A percentile compares a stretch with the other conserved stretches of the same genome.
Conservation (phyloP, 2,113 vertebrate genomes). For the Heterocephalus glaber region DNA sequence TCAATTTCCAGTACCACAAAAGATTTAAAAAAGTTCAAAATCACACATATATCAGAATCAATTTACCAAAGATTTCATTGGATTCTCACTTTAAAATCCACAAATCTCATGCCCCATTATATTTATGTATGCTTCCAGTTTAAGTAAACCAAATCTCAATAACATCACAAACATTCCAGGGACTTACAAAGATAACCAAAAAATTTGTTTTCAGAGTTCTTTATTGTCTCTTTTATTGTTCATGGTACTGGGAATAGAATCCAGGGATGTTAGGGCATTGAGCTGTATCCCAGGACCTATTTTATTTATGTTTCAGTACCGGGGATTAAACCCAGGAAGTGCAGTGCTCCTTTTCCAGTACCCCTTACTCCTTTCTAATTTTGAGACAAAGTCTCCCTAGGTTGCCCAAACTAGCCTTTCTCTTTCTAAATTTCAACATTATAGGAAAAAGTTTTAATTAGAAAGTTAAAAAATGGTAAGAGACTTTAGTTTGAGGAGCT, state of each 20-base stretch:
- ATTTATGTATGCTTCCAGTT: constrained; percentile 20
- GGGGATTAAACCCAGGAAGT: neutral
- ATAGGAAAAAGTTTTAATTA: neutral
- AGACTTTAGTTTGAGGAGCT: neutral
- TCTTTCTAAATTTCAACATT: neutral
- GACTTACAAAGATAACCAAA: neutral
- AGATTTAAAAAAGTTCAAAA: neutral
- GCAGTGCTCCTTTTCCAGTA: neutral
- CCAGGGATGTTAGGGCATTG: neutral
- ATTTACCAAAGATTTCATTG: constrained; percentile 54
- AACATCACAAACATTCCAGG: constrained; percentile 32
- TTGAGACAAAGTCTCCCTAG: neutral
- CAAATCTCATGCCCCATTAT: constrained; percentile 13
- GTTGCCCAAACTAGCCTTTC: neutral
- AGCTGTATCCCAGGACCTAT: neutral
- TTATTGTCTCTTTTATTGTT: neutral
- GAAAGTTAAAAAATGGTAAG: neutral
- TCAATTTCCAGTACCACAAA: neutral
- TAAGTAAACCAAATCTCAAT: constrained; percentile 33
- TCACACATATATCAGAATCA: constrained; percentile 17
- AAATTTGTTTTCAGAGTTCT: constrained; percentile 38
- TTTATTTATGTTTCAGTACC: neutral
- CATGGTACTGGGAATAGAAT: neutral
- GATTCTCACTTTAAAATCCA: neutral
- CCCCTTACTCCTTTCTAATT: neutral